Evolutionary conservation across 2,797 vertebrate species (phyloP), one percentile per base, ranked within the genome.

Genomic region (Darevskia nairensis): DNA sequence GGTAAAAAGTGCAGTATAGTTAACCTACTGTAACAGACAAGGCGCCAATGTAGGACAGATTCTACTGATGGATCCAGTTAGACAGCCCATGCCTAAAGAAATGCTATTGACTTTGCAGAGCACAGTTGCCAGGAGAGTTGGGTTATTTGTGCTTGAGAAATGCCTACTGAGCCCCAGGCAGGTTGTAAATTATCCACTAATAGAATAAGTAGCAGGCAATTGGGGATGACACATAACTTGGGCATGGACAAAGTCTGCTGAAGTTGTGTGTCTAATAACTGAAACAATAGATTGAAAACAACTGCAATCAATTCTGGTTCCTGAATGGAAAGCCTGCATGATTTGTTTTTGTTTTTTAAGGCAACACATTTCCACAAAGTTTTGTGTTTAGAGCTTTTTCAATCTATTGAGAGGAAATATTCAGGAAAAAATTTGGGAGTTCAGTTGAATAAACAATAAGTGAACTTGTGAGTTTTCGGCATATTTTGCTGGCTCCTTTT

Each of bases 161-260:
- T 74, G 71, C 69, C 61, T 75, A 46, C 44, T 68, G 44, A 77
- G 59, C 61, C n/a, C 25, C 17, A 39, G 32, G 87, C 17, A 79
- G 71, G 6, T 84, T 71, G 75, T 77, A 71, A 78, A 77, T 82
- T 84, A 79, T 83, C 87, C 46, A 55, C n/a, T 68, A 83, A 78
- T 27, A 25, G 44, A 27, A 27, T 27, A 77, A 66, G 23, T 66
- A 77, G 44, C 71, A 66, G 74, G 29, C 25, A 41, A 19, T 79
- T 71, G 50, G 46, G 50, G 41, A 69, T 76, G 59, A 50, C 19
- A n/a, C 72, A 69, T 74, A 25, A 78, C 17, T 25, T 79, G 27
- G 66, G 74, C 44, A 55, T 29, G 4, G 21, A n/a, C 23, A 9
- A 41, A 41, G 10, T 68, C 44, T 69, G 0, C 61, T 79, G 64